phyloP scores from a whole-genome alignment of 2,113 vertebrate species.

The Stictonetta naevosa region DNA sequence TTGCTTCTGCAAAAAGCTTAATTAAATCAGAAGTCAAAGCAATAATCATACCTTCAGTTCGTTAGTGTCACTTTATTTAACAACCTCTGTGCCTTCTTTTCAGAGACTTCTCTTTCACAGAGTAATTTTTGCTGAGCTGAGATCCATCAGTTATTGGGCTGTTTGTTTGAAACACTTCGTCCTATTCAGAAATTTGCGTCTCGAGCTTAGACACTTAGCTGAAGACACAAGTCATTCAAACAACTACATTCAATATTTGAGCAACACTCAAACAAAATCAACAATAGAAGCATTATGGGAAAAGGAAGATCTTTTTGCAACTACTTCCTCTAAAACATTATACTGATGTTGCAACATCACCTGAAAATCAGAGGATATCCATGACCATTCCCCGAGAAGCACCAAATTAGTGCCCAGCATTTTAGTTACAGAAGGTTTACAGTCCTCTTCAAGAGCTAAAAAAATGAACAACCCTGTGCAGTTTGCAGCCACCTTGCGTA shows the following conservation, averaged over 20 bases:
- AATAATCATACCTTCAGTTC: background rate
- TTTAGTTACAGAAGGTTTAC: background rate
- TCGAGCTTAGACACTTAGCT: background rate
- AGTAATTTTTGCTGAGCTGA: background rate
- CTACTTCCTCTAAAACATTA: background rate
- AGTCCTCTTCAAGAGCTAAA: background rate
- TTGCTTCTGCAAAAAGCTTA: background rate
- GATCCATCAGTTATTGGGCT: background rate
- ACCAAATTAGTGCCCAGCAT: background rate
- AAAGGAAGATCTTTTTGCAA: background rate
- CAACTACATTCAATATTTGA: background rate
- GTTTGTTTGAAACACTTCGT: background rate
- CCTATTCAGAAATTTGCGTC: no score
- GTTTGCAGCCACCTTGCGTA: background rate
- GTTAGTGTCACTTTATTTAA: background rate
- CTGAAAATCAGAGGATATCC: background rate
- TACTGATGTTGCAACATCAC: background rate
- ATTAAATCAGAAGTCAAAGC: background rate
- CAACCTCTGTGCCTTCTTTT: background rate
- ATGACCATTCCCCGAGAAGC: background rate
- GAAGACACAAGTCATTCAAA: background rate
- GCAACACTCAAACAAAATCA: background rate
- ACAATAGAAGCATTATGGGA: background rate
- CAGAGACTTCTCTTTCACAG: background rate
- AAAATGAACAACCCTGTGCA: background rate